Evolutionary conservation across 2,888 invertebrate species (phyloP), one percentile per base, ranked within the genome.

Genomic region (Aethes cnicana): DNA sequence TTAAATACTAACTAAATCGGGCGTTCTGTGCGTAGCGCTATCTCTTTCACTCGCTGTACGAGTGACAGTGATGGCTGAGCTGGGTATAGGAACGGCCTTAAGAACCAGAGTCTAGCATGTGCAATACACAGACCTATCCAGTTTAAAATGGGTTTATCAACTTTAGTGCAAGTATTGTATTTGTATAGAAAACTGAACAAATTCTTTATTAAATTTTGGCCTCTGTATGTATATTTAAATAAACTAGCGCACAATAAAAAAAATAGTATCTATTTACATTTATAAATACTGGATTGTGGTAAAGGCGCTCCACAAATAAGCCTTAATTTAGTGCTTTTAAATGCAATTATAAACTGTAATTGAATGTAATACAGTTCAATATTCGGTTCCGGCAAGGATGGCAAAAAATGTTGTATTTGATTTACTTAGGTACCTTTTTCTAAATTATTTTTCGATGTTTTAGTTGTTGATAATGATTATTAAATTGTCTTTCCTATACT

Each of bases 281-380:
- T 7, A 14, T 11, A 9, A 26, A 26, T 26, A 36, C 25, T 4
- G 35, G 25, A 25, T 35, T 20, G 26, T 25, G 20, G 18, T 25
- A 18, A 48, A 11, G 14, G 30, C 35, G 33, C 11, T 21, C 35
- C 35, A 20, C 21, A 26, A 21, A 23, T 26, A 42, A 25, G 26
- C 48, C 33, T 33, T 35, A 25, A 35, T n/a, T 12, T 33, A 33
- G 26, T 37, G 21, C 39, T 48, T 48, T 41, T 41, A 33, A 48
- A 41, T 23, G 18, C 9, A 30, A 21, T 48, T 41, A 17, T 48
- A 23, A 32, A 41, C 26, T 33, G n/a, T 39, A 21, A 18, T 11
- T 6, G 9, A 9, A 23, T 21, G 16, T 17, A 12, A 7, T 18
- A 30, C 20, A 12, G 25, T 48, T 9, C 14, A 26, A 26, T 21